These are phyloP conservation scores for Xestoiulus laeticollis DNA, from an alignment of 2,888 invertebrate species.

Conservation along the genomic window DNA sequence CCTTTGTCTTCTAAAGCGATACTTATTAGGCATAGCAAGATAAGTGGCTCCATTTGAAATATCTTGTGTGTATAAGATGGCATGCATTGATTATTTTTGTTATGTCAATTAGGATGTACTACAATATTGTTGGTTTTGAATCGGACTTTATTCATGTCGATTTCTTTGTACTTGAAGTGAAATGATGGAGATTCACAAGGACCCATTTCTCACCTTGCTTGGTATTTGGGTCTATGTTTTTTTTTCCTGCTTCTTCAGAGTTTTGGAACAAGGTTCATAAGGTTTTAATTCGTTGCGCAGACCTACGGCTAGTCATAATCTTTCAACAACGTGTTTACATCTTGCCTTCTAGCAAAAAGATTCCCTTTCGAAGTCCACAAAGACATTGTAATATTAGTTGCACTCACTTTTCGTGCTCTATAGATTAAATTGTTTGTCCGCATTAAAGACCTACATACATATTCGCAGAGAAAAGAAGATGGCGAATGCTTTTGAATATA, in stretches of 20 bases:
- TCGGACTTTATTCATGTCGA: not conserved
- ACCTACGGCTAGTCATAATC: constrained; percentile 32
- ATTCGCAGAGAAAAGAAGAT: constrained; percentile 10
- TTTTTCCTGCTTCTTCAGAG: not conserved
- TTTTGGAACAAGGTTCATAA: constrained; percentile 40
- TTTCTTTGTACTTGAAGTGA: not conserved
- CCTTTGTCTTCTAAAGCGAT: constrained; percentile 35
- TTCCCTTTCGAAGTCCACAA: constrained; percentile 23
- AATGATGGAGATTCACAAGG: not conserved
- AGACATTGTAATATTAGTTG: constrained; percentile 41
- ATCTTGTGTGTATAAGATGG: constrained; percentile 13
- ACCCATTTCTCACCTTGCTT: constrained; percentile 39
- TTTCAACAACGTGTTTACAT: constrained; percentile 21
- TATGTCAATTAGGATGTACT: not conserved
- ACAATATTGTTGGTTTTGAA: not conserved
- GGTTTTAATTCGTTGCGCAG: not conserved
- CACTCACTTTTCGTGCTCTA: constrained; percentile 40
- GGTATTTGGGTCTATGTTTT: constrained; percentile 23
- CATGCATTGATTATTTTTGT: constrained; percentile 17
- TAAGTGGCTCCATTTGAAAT: not conserved
- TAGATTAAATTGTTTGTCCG: constrained; percentile 41
- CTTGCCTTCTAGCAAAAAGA: constrained; percentile 16
- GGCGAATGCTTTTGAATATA: constrained; percentile 25
- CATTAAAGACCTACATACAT: constrained; percentile 39
- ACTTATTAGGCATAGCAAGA: not conserved